Evolutionary conservation across 2,113 vertebrate genomes (phyloP).

Genomic region (Sapayoa aenigma): DNA sequence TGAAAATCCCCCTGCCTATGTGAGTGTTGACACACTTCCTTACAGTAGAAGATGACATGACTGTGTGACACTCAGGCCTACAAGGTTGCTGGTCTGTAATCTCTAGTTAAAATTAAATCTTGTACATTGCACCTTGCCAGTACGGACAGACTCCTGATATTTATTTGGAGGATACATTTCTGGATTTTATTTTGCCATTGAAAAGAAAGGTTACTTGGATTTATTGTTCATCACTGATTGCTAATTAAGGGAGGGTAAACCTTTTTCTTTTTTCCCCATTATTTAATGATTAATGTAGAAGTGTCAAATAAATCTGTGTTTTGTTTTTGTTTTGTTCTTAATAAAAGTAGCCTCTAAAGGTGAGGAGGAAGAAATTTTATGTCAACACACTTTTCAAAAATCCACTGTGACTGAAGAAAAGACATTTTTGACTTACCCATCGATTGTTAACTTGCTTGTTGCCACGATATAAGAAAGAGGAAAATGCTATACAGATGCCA

Average conservation of each 20-base stretch:
- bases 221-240: conserved; percentile 52
- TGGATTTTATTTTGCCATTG: conserved; percentile 64
- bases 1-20: conserved; percentile 52
- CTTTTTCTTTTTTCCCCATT: not conserved
- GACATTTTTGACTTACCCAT: not conserved
- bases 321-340: not conserved
- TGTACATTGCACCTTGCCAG: conserved; percentile 59
- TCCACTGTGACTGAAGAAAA: not conserved
- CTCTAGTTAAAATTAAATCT: conserved; percentile 76
- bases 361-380: not conserved
- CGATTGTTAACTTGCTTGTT: not conserved
- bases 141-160: conserved; percentile 55
- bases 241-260: conserved; percentile 32
- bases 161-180: conserved; percentile 65
- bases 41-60: conserved; percentile 66
- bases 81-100: conserved; percentile 66
- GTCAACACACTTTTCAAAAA: not conserved
- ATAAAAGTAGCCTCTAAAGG: not conserved
- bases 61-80: conserved; percentile 72
- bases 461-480: not conserved
- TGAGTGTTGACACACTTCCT: conserved; percentile 56
- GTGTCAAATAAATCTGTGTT: not conserved
- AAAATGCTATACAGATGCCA: not conserved
- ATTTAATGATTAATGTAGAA: not conserved
- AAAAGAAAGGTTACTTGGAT: conserved; percentile 40